Evolutionary conservation across 1,140 invertebrate genomes (phyloP), one percentile per base, ranked within the genome.

Genomic region (Drosophila littoralis): DNA sequence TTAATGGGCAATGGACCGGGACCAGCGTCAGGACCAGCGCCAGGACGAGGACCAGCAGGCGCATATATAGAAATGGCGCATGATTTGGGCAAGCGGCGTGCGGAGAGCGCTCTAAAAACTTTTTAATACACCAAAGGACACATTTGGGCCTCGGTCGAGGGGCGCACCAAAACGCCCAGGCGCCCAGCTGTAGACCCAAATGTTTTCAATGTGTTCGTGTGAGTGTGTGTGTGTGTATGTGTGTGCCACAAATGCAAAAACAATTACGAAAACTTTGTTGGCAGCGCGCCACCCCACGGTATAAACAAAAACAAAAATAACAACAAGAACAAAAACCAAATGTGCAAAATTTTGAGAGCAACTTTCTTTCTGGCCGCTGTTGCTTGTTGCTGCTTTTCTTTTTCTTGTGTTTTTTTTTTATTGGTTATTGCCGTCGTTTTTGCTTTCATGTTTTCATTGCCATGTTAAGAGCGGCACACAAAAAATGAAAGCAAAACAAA

Each of bases 91-190:
- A 22, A 15, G 54, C 54, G 38, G 50, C 17, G 13, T 52, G 42
- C n/a, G 57, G 57, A 35, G 35, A 70, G 35, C 59, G 67, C 52
- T 75, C 60, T 61, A 64, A 65, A 88, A 88, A 89, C 83, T 89
- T 88, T 88, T 88, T 88, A 88, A 88, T 88, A 88, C 83, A 88
- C 83, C 84, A 88, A 88, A 88, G 83, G 83, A 88, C 83, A 88
- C 83, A 88, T 88, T 88, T 89, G 83, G 79, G 84, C 84, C 66
- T 64, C 58, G 40, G 57, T 63, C 68, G 46, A 42, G 17, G 33
- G 28, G 46, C 13, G 42, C 32, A n/a, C 32, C 50, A n/a, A 51
- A 32, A 28, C 22, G 22, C 22, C 4, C 22, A 28, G 4, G 22
- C 50, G 43, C 57, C 57, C 57, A 46, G 42, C 57, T 59, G 42